phyloP scores from a whole-genome alignment of 2,113 vertebrate species.

The Xenus cinereus region DNA sequence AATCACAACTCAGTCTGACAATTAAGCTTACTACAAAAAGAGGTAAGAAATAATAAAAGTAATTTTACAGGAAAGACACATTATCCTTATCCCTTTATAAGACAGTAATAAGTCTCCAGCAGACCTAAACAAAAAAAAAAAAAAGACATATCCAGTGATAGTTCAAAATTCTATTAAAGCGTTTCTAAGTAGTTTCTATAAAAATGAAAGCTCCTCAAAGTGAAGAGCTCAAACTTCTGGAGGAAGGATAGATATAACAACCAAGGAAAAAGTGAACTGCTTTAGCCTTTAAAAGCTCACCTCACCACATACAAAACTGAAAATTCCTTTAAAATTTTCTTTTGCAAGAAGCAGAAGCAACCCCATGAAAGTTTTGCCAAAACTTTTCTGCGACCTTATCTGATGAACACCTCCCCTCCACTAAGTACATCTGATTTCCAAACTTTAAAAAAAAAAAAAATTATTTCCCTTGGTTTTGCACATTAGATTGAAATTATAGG shows the following conservation, averaged over 20 bases:
- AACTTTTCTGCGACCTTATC: background rate
- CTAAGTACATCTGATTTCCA: background rate
- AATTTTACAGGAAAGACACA: background rate
- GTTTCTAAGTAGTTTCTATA: background rate
- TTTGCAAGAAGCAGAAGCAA: background rate
- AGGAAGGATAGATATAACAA: background rate
- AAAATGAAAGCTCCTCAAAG: background rate
- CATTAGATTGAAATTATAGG: background rate
- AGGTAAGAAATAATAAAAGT: background rate
- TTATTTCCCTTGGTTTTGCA: background rate
- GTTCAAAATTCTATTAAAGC: background rate
- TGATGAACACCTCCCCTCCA: background rate
- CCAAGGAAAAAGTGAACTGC: background rate
- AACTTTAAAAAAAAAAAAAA: background rate
- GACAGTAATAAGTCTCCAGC: background rate
- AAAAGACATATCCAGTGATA: background rate
- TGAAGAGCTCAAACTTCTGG: background rate
- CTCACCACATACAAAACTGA: background rate
- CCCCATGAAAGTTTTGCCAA: background rate
- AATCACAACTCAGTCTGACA: background rate
- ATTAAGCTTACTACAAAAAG: background rate
- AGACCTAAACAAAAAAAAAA: background rate
- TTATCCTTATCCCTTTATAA: background rate
- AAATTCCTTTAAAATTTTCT: background rate
- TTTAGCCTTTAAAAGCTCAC: background rate